Base-by-base conservation (phyloP, 2,113 vertebrate species). In the Ageneiosus marmoratus region DNA sequence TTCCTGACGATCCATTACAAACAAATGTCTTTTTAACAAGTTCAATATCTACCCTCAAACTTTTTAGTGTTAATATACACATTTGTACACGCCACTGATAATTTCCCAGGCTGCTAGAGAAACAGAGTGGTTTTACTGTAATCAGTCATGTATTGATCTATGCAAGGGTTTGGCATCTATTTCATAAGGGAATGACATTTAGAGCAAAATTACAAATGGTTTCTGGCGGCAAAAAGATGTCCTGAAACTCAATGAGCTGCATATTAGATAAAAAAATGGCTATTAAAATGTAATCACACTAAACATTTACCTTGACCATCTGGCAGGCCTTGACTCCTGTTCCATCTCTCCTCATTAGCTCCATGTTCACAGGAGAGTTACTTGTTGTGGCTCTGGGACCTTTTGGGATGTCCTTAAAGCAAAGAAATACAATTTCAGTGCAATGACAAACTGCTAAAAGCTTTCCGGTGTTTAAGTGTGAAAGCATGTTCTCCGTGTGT, bases 371-470 rank as follows among this genome's bases (percentile, higher is more conserved):
- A 55, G 93, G 87, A 78, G 89, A 88, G 91, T 93, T 94, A 88
- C 87, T 93, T 81, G 89, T 88, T 83, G 90, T 90, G 79, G 91
- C 91, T 90, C 93, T 93, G 90, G 93, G 93, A 86, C 92, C 87
- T 91, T 93, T 93, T 4, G 94, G 92, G 83, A 95, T 94, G 86
- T 95, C 94, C 94, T 95, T 29, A 86, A 82, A 76, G 29, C 81
- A 72, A 70, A 85, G 81, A 79, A 72, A 72, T 15, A 50, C 27
- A 62, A 50, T 13, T 32, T 82, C 16, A 50, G 24, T 34, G 58
- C 22, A 65, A 24, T 41, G n/a, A n/a, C 53, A 27, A 50, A 56
- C 74, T 13, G 41, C 46, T 53, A 84, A 65, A 20, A 37, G 7
- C 63, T 37, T 34, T 34, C 16, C 16, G 1, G 27, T 15, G 10